Percentiles rank a stretch among this genome's conserved stretches.
These are phyloP conservation scores for Macaca mulatta DNA, from an alignment of 2,113 vertebrate species.

Conservation along the genomic window DNA sequence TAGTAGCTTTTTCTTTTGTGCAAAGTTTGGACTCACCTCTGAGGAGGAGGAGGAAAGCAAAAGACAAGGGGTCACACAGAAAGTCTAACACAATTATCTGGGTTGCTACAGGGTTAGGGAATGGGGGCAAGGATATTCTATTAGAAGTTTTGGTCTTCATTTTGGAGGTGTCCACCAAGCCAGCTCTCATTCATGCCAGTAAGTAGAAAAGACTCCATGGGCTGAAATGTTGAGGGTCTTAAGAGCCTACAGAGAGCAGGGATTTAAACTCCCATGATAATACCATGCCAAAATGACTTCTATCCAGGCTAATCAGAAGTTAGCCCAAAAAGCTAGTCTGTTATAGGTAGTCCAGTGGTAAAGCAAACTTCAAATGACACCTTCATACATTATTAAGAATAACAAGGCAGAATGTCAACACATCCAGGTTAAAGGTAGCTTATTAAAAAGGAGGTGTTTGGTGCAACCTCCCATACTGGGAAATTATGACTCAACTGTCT, in stretches of 20 bases:
- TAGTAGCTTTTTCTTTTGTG: background rate
- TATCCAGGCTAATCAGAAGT: background rate
- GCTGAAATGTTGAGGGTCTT: background rate
- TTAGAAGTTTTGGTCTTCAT: too few relatives aligned
- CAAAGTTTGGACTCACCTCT: background rate
- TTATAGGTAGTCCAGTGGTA: background rate
- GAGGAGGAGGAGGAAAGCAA: background rate
- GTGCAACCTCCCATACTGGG: background rate
- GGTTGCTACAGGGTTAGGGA: background rate
- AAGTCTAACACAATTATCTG: background rate
- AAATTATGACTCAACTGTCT: background rate
- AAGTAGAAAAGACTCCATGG: background rate
- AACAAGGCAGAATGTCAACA: background rate
- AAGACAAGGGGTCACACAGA: background rate
- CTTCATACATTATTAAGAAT: background rate
- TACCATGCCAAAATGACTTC: background rate
- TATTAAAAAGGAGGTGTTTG: background rate
- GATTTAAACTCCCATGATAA: background rate
- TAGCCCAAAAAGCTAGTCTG: background rate
- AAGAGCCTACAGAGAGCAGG: background rate
- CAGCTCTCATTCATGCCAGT: background rate
- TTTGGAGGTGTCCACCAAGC: background rate
- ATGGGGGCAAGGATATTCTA: background rate
- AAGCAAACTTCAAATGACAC: background rate
- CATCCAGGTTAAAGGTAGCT: background rate